Conservation (phyloP, 2,888 invertebrate genomes). For the Dione vanillae region DNA sequence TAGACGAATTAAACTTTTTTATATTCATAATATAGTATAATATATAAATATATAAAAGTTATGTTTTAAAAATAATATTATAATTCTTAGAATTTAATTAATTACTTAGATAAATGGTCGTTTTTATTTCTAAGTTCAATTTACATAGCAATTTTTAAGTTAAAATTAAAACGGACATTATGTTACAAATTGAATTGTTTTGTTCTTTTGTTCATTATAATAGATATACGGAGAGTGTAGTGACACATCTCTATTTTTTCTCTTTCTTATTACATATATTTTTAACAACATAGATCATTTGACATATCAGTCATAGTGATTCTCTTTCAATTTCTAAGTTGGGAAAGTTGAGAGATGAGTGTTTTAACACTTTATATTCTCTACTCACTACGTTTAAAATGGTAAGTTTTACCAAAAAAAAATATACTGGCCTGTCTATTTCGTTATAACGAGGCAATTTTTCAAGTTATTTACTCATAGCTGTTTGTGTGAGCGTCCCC, state of each 20-base stretch:
- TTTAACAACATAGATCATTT: too few species aligned
- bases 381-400: background rate
- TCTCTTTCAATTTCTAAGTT: background rate
- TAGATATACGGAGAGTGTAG: background rate
- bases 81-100: background rate
- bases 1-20: conserved; percentile 37
- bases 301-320: too few species aligned
- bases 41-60: conserved; percentile 2
- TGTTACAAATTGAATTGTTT: background rate
- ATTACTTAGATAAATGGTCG: conserved; percentile 1
- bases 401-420: background rate
- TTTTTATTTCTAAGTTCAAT: conserved; percentile 1
- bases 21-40: background rate
- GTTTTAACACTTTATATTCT: background rate
- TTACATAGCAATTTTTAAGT: conserved; percentile 3
- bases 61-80: background rate
- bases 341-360: background rate
- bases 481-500: conserved; percentile 51
- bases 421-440: conserved; percentile 34
- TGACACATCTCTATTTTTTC: background rate
- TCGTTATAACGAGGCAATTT: conserved; percentile 45
- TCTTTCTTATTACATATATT: background rate
- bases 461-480: conserved; percentile 55
- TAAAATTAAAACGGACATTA: background rate
- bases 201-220: background rate